Base-by-base conservation (phyloP, 2,797 vertebrate species). In the Silurus aristotelis region DNA sequence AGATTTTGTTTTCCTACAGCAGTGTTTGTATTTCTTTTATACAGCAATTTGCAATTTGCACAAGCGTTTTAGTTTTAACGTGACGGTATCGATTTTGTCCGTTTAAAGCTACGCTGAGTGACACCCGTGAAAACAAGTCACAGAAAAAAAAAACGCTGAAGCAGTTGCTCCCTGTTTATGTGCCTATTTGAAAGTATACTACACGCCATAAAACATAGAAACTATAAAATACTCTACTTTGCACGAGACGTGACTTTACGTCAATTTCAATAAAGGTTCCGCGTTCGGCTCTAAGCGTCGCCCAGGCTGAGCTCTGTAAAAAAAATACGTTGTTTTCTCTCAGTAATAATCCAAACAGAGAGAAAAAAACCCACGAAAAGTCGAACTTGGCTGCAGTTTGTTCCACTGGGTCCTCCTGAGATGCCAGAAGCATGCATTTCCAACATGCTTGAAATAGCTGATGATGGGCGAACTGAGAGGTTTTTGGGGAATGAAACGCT, bases 341-440 rank as follows among this genome's bases (percentile, higher is more conserved):
- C 66, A 83, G 63, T 43, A 78, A 70, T 71, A 79, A 64, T 52
- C 61, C 77, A 66, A 66, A 80, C 7, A 80, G 61, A 70, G 19
- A 27, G 20, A 64, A 20, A 5, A 80, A 80, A 83, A 7, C 1
- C 0, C 2, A 10, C 6, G 48, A 52, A 52, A 52, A 52, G 81
- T 83, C 20, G 17, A 31, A n/a, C 56, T 85, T 73, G 84, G 76
- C 58, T 6, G n/a, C 46, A 56, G 76, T 80, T 76, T 86, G 22
- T 83, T 89, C 83, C 73, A 82, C 71, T 75, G 27, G 48, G 80
- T 85, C 82, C 66, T 71, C 10, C 27, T 20, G 25, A 63, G 31
- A 79, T 80, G 82, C 79, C 63, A 85, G 27, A 85, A 68, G 52
- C 7, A 68, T 72, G 82, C 84, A 90, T 87, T 87, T 89, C 89